Evolutionary conservation across 2,113 vertebrate species (phyloP).

Genomic region (Chloroceryle aenea): DNA sequence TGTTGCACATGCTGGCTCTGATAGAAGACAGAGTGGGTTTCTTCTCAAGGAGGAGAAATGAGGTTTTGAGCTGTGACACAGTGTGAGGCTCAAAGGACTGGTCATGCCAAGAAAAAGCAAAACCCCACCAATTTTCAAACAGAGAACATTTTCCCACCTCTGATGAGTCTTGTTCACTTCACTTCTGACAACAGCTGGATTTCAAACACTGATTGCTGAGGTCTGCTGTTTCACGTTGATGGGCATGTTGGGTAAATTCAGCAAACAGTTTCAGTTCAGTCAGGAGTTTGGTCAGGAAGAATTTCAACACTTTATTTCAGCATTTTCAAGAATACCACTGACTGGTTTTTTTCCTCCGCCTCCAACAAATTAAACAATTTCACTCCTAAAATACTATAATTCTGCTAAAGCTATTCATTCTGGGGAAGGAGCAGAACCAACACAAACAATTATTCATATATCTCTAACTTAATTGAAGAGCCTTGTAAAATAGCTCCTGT

Average conservation of each 20-base stretch:
- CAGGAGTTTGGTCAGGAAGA: neutral
- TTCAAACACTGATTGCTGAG: neutral
- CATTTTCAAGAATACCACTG: neutral
- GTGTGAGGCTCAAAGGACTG: neutral
- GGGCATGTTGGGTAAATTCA: neutral
- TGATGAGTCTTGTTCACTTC: neutral
- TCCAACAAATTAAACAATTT: neutral
- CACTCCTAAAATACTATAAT: neutral
- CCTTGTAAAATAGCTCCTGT: neutral
- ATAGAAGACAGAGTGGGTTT: neutral
- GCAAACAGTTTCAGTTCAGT: neutral
- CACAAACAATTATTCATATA: neutral
- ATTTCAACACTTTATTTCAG: neutral
- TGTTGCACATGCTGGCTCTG: fast-evolving
- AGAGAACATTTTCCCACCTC: neutral
- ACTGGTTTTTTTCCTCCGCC: neutral
- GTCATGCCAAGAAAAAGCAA: neutral
- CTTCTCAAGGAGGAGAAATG: neutral
- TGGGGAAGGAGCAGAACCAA: neutral
- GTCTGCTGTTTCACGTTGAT: neutral
- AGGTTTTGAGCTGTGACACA: neutral
- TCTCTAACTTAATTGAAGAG: neutral
- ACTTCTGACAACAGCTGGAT: neutral
- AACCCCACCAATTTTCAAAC: neutral
- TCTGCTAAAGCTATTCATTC: neutral